Evolutionary conservation across 2,113 vertebrate genomes (phyloP).

Genomic region (Megalops atlanticus): DNA sequence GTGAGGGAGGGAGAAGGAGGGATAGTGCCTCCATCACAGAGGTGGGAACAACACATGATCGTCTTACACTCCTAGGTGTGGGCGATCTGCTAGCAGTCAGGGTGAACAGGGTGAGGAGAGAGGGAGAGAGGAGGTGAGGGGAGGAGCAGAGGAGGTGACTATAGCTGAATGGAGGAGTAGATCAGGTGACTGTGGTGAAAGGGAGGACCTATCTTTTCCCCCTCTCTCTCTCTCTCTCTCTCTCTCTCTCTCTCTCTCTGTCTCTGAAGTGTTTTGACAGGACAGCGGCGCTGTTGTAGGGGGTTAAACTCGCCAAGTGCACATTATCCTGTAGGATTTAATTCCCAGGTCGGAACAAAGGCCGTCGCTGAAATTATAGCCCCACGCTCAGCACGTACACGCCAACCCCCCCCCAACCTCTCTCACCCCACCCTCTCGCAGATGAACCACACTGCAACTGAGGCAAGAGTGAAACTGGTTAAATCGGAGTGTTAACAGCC

Average conservation of each 20-base stretch:
- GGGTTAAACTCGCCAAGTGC: conserved; percentile 72
- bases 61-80: too few relatives aligned
- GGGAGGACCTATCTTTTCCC: conserved; percentile 4
- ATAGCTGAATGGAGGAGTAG: background rate
- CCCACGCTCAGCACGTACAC: conserved; percentile 67
- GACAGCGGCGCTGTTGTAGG: conserved; percentile 70
- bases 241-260: background rate
- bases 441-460: background rate
- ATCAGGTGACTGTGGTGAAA: background rate
- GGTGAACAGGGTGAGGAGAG: background rate
- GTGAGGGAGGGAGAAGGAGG: background rate
- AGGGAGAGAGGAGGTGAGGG: too few relatives aligned
- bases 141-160: background rate
- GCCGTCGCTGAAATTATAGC: conserved; percentile 74
- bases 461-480: background rate
- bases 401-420: conserved; percentile 33
- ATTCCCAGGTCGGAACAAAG: conserved; percentile 76
- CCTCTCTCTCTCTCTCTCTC: background rate
- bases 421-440: conserved; percentile 48
- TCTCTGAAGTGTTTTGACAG: conserved; percentile 75
- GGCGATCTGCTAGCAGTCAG: background rate
- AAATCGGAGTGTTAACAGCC: background rate
- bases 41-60: too few relatives aligned
- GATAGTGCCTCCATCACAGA: too few relatives aligned
- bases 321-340: conserved; percentile 81